Evolutionary conservation across 2,797 vertebrate species (phyloP), one percentile per base, ranked within the genome.

Genomic region (Xerus rutilus): DNA sequence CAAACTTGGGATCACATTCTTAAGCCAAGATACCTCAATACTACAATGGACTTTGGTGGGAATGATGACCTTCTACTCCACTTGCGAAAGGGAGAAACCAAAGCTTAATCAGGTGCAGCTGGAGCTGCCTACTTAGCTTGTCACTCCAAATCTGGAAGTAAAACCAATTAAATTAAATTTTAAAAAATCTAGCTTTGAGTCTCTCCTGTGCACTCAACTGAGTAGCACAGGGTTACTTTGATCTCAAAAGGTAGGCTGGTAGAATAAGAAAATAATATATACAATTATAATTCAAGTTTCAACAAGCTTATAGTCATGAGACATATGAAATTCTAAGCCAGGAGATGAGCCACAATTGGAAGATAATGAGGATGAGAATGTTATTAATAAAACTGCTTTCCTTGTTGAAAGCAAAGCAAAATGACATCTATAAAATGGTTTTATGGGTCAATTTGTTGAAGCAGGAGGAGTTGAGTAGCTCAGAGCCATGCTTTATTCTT

Each of bases 401-500:
- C 45, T 74, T 10, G 1, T 82, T 85, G 67, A 87, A 94, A 96
- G 89, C 64, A 64, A 96, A 92, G 86, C 43, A 62, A 81, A 85
- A 12, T 0, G 17, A 54, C 32, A 57, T 67, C 89, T 86, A 39
- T 65, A 90, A 86, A 87, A 83, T 49, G 30, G 57, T 89, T 96
- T 96, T 89, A 87, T 94, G 89, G 93, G 86, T 94, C 62, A 69
- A 91, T 86, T 45, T 84, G 62, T 73, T 70, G 76, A 87, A 96
- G 82, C 52, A 90, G 87, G 59, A 78, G 11, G 35, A 83, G 52
- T 10, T n/a, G 11, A 90, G 57, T 52, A 78, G 39, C 52, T 93
- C 72, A 73, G 59, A 62, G 45, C 23, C 52, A 43, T 28, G 35
- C 59, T 86, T 90, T 82, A 47, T 65, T 25, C 47, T 94, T 93